Evolutionary conservation across 2,888 invertebrate genomes (phyloP), one percentile per base, ranked within the genome.

Genomic region (Drosophila parthenogenetica): DNA sequence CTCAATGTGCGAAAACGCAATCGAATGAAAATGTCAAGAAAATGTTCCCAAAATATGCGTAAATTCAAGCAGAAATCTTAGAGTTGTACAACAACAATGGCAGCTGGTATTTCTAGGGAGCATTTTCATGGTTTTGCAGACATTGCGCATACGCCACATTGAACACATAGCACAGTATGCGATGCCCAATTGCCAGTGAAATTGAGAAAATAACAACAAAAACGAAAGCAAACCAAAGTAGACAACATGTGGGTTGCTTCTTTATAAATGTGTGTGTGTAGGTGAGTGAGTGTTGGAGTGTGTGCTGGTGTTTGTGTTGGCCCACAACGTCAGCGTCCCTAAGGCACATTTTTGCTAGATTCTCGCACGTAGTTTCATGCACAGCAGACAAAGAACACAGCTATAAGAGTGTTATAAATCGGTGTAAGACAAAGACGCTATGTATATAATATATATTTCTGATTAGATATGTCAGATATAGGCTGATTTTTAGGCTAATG

Each of bases 61-160:
- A 49, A 58, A 67, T 57, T 72, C 60, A 42, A 22, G 60, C 25
- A 60, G 42, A 19, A 61, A 51, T 35, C 29, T 8, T 29, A 8
- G 29, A 29, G 29, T 29, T 29, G 29, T 29, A 49, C 35, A 16
- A 49, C n/a, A 51, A 42, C 25, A 51, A 37, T 16, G 40, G n/a
- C 40, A 40, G 49, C 43, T 71, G 59, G n/a, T 17, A n/a, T 43
- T 32, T 42, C 37, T 54, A 35, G 72, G 54, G 51, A 48, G 43
- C 58, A 50, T 62, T 77, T 74, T 72, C 43, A 58, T 51, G 54
- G 67, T 25, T 57, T 55, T 67, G 45, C 64, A 62, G 75, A 73
- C 73, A 87, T 84, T 81, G 79, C 79, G 85, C 73, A 84, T 87
- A 81, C 87, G 84, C 85, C 73, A 73, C 77, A 79, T 81, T 81